These are phyloP conservation scores for Prochilodus magdalenae DNA, from an alignment of 2,113 vertebrate species.

Conservation along the genomic window DNA sequence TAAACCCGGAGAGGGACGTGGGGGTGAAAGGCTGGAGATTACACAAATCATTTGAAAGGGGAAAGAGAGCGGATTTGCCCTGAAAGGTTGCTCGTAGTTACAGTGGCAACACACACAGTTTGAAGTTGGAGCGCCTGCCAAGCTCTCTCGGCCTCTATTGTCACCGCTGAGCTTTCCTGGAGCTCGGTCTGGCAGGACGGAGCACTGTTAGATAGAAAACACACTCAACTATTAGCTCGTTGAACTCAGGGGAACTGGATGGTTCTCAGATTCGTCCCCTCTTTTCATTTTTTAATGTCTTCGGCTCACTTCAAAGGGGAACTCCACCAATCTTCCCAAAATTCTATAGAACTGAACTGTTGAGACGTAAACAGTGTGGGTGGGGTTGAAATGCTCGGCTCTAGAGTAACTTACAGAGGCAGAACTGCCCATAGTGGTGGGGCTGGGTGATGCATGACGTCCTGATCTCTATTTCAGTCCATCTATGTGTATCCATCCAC, in stretches of 20 bases:
- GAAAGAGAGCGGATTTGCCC: slow-evolving; percentile 57
- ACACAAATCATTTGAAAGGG: slow-evolving; percentile 47
- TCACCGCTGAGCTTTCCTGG: slow-evolving; percentile 40
- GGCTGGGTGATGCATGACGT: too few relatives aligned
- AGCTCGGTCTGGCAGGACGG: slow-evolving; percentile 19
- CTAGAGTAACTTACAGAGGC: too few relatives aligned
- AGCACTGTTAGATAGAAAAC: neutral
- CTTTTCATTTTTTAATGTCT: too few relatives aligned
- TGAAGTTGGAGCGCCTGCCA: slow-evolving; percentile 56
- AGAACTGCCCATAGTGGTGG: too few relatives aligned
- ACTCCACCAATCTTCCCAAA: too few relatives aligned
- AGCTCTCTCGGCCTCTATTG: slow-evolving; percentile 38
- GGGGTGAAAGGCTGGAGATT: slow-evolving; percentile 22
- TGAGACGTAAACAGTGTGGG: too few relatives aligned
- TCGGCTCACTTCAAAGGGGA: too few relatives aligned
- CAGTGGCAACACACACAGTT: slow-evolving; percentile 63
- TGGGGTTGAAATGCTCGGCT: too few relatives aligned
- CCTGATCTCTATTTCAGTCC: too few relatives aligned
- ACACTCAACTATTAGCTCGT: neutral
- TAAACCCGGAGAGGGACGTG: slow-evolving; percentile 5
- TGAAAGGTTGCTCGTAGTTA: slow-evolving; percentile 71
- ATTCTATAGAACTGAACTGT: too few relatives aligned
- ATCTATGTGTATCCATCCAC: too few relatives aligned
- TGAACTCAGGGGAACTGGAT: neutral
- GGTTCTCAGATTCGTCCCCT: too few relatives aligned